Conservation (phyloP, 2,888 invertebrate genomes). For the Pyralis farinalis region DNA sequence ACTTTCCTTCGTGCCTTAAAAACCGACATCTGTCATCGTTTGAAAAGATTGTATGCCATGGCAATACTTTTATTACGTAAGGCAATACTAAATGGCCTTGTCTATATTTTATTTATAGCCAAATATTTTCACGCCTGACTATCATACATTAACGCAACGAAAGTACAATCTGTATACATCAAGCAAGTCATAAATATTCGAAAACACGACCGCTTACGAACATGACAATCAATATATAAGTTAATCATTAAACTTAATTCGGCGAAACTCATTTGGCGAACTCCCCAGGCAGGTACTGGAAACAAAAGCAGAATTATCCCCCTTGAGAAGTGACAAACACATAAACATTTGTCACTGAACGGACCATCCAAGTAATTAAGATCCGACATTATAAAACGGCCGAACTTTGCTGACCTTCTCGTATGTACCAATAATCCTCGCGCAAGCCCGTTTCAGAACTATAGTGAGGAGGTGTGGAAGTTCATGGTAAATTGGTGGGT, state of each 20-base stretch:
- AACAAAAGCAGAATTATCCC: conserved; percentile 52
- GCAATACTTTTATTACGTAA: too few relatives aligned
- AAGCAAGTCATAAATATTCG: not conserved
- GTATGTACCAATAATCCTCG: conserved; percentile 12
- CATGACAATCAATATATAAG: conserved; percentile 41
- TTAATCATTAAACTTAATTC: conserved; percentile 58
- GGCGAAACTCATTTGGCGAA: conserved; percentile 39
- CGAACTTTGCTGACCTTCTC: conserved; percentile 38
- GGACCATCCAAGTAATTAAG: conserved; percentile 70
- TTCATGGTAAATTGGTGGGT: conserved; percentile 35
- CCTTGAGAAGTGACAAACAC: conserved; percentile 75
- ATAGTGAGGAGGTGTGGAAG: conserved; percentile 21
- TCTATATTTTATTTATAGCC: too few relatives aligned
- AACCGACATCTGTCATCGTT: too few relatives aligned
- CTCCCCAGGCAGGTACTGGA: conserved; percentile 46
- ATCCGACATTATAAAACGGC: conserved; percentile 51
- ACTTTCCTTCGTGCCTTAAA: too few relatives aligned
- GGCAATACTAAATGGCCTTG: too few relatives aligned
- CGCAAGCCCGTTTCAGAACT: not conserved
- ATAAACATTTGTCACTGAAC: conserved; percentile 77
- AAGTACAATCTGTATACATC: not conserved
- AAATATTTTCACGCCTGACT: too few relatives aligned
- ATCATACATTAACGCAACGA: too few relatives aligned
- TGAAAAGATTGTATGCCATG: too few relatives aligned
- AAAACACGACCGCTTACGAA: conserved; percentile 7